Evolutionary conservation across 2,113 vertebrate species (phyloP).

Genomic region (Percina caprodes): DNA sequence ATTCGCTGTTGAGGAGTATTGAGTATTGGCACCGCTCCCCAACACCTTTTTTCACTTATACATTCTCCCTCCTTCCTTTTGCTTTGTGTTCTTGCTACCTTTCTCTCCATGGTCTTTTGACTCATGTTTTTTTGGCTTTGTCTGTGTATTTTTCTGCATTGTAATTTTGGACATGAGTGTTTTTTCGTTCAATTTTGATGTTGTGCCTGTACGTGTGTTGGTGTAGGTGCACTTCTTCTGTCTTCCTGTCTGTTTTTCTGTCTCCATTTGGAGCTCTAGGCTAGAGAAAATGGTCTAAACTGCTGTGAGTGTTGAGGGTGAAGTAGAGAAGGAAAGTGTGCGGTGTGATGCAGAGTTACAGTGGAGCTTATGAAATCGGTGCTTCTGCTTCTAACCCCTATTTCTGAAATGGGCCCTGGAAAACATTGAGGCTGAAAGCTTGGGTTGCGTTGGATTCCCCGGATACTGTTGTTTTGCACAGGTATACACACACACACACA

Average conservation of each 20-base stretch:
- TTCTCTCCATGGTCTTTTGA: conserved; percentile 32
- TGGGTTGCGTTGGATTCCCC: conserved; percentile 50
- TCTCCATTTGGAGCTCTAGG: conserved; percentile 53
- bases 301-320: conserved; percentile 49
- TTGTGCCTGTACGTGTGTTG: conserved; percentile 45
- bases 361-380: conserved; percentile 51
- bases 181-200: conserved; percentile 30
- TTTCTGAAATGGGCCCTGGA: conserved; percentile 63
- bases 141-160: conserved; percentile 33
- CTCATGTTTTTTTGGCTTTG: conserved; percentile 35
- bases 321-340: conserved; percentile 24
- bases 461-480: conserved; percentile 16
- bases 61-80: conserved; percentile 3
- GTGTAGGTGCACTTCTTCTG: conserved; percentile 41
- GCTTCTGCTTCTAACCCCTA: conserved; percentile 55
- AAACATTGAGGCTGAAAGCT: conserved; percentile 59
- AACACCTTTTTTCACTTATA: conserved; percentile 22
- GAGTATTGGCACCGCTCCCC: conserved; percentile 35
- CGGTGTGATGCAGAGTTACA: conserved; percentile 34
- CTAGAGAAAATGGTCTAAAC: conserved; percentile 66
- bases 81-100: conserved; percentile 29
- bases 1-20: conserved; percentile 32
- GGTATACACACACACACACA: conserved; percentile 9
- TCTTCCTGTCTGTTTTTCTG: conserved; percentile 44
- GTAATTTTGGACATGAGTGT: neutral